Percentiles rank a stretch among this genome's conserved stretches.
Evolutionary conservation across 1,140 invertebrate genomes (phyloP).

Genomic region (Drosophila pallidifrons): DNA sequence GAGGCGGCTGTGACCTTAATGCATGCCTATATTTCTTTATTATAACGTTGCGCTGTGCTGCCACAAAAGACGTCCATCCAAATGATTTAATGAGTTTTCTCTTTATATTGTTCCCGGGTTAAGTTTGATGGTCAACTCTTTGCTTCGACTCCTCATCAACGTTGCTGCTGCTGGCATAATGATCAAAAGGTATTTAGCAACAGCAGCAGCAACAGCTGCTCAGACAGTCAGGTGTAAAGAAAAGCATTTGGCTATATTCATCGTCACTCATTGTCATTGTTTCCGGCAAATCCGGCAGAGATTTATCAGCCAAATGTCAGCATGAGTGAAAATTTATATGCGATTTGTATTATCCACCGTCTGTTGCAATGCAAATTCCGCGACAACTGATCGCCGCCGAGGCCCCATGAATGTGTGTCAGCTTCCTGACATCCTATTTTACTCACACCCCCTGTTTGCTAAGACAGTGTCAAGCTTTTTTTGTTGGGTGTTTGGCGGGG

Average conservation of each 20-base stretch:
- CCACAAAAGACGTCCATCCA: conserved; percentile 26
- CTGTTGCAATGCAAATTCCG: conserved; percentile 38
- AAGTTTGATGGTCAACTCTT: conserved; percentile 29
- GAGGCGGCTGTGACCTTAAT: conserved; percentile 48
- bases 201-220: conserved; percentile 74
- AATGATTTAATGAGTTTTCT: conserved; percentile 80
- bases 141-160: conserved; percentile 41
- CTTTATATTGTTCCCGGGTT: conserved; percentile 52
- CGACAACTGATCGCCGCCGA: conserved; percentile 60
- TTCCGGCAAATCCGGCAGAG: conserved; percentile 69
- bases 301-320: conserved; percentile 81
- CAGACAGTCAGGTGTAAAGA: conserved; percentile 25
- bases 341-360: conserved; percentile 38
- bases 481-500: conserved; percentile 31
- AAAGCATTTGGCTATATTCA: conserved; percentile 14
- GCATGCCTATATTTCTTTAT: conserved; percentile 58
- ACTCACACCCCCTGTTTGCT: background rate
- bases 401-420: conserved; percentile 5
- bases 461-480: background rate
- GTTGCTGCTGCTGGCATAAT: conserved; percentile 57
- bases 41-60: background rate
- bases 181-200: conserved; percentile 70
- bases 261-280: conserved; percentile 53
- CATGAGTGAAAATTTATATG: conserved; percentile 72
- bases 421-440: conserved; percentile 41